Evolutionary conservation across 2,797 vertebrate species (phyloP).

Genomic region (Esox lucius): DNA sequence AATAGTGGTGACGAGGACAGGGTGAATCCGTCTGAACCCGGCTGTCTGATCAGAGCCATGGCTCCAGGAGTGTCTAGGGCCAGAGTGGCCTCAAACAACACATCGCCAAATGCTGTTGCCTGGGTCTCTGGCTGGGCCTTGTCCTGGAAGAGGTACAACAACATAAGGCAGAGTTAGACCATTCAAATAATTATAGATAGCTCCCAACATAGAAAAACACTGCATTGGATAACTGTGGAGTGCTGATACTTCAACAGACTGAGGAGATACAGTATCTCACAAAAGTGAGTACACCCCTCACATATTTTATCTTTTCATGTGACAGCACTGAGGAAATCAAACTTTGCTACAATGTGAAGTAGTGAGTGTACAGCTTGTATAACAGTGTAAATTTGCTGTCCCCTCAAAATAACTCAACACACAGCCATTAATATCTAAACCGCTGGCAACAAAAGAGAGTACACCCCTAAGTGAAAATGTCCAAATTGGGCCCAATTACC

Average conservation of each 20-base stretch:
- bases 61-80: conserved; percentile 72
- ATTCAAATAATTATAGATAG: neutral
- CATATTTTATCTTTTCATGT: too few relatives aligned
- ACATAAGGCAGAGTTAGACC: conserved; percentile 22
- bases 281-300: too few relatives aligned
- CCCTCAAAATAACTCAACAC: too few relatives aligned
- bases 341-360: too few relatives aligned
- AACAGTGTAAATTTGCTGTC: too few relatives aligned
- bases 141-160: conserved; percentile 65
- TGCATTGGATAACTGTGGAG: neutral
- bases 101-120: conserved; percentile 72
- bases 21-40: conserved; percentile 78
- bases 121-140: conserved; percentile 84
- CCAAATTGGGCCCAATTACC: too few relatives aligned
- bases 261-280: too few relatives aligned
- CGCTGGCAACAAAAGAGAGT: too few relatives aligned
- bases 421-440: too few relatives aligned
- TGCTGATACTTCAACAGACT: neutral
- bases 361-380: too few relatives aligned
- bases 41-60: conserved; percentile 69
- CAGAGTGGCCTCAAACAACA: conserved; percentile 73
- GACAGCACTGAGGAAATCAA: too few relatives aligned
- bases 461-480: too few relatives aligned
- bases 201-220: neutral
- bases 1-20: conserved; percentile 80